These are phyloP conservation scores for Hylaeus anthracinus DNA, from an alignment of 1,140 invertebrate genomes.

Conservation along the genomic window DNA sequence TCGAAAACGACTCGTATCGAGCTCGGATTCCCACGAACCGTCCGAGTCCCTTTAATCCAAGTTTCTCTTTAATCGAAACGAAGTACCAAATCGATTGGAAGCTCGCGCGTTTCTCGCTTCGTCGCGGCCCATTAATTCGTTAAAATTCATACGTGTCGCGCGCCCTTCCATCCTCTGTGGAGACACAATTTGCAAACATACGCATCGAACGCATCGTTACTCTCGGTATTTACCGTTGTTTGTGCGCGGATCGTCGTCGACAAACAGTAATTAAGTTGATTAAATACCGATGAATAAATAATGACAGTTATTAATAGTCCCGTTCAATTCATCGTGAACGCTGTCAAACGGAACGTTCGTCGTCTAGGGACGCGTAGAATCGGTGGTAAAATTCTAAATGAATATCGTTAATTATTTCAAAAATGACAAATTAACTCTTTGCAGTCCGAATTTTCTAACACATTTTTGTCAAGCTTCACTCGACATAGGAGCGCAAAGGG, in stretches of 20 bases:
- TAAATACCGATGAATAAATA: conserved; percentile 39
- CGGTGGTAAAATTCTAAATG: background rate
- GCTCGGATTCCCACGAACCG: too few relatives aligned
- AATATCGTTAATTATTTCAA: too few relatives aligned
- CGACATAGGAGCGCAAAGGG: too few relatives aligned
- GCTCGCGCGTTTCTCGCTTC: background rate
- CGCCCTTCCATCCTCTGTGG: conserved; percentile 7
- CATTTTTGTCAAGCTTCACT: too few relatives aligned
- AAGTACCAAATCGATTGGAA: conserved; percentile 6
- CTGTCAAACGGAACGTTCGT: background rate
- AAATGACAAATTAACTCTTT: too few relatives aligned
- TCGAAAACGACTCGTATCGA: too few relatives aligned
- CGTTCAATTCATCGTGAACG: background rate
- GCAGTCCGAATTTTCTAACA: too few relatives aligned
- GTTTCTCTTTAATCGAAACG: background rate
- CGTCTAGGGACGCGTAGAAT: background rate
- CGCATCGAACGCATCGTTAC: background rate
- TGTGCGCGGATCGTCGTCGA: background rate
- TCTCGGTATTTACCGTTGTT: background rate
- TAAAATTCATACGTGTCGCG: conserved; percentile 23
- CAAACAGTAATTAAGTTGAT: conserved; percentile 43
- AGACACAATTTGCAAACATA: conserved; percentile 8
- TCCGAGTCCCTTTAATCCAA: background rate
- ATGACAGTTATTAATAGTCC: conserved; percentile 37
- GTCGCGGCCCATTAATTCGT: too few relatives aligned